Percentiles rank a stretch among this genome's conserved stretches.
phyloP scores from a whole-genome alignment of 92 coral and sea anemone genomes.

The Isaurus tuberculatus region DNA sequence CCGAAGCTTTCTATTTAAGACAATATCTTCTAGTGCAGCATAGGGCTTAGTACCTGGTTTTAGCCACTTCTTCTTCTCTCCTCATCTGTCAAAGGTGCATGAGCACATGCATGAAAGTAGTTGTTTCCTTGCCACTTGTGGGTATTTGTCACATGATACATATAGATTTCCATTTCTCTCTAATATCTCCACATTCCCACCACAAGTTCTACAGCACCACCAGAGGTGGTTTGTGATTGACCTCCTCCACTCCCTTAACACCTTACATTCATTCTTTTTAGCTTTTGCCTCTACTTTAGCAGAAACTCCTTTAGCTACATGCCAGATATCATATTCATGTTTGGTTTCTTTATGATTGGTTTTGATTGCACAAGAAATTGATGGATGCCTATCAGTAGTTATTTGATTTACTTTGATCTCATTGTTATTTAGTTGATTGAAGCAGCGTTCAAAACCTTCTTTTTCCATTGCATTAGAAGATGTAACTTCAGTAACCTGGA shows the following conservation, averaged over 20 bases:
- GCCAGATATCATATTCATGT: slow-evolving; percentile 7
- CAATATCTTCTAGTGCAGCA: slow-evolving; percentile 8
- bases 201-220: slow-evolving; percentile 12
- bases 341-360: not conserved
- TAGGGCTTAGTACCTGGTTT: not conserved
- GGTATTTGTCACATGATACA: not conserved
- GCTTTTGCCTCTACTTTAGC: not conserved
- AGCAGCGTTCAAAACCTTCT: slow-evolving; percentile 45
- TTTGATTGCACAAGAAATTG: not conserved
- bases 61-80: slow-evolving; percentile 6
- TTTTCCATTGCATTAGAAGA: slow-evolving; percentile 67
- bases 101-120: not conserved
- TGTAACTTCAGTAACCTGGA: slow-evolving; percentile 67
- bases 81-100: not conserved
- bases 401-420: not conserved
- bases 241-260: not conserved
- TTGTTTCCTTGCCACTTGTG: slow-evolving; percentile 1
- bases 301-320: not conserved
- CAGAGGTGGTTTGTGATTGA: not conserved
- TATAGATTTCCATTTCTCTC: not conserved
- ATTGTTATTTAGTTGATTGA: not conserved
- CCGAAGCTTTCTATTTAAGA: not conserved
- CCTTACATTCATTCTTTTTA: not conserved
- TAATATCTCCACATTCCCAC: not conserved
- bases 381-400: slow-evolving; percentile 40